Evolutionary conservation across 2,888 invertebrate genomes (phyloP), one percentile per base, ranked within the genome.

Genomic region (Cheilosia variabilis): DNA sequence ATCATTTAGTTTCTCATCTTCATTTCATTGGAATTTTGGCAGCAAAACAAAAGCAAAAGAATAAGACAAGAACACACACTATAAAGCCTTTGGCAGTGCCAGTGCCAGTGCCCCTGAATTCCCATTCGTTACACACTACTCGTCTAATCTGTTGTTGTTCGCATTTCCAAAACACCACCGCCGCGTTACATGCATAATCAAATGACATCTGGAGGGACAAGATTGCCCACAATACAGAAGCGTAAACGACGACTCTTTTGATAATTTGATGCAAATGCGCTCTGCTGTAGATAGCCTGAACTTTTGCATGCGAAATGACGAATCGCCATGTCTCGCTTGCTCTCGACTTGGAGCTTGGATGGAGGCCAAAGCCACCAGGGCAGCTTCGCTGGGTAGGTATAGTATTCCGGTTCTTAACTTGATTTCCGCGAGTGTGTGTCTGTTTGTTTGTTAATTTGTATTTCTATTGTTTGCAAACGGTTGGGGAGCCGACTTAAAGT

Each of bases 321-420:
- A 60, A 50, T 43, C 65, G 50, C 66, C 50, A 13, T 22, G 10
- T 22, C 19, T 10, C 50, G 13, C 45, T 50, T 66, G 31, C 53
- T 72, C 66, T 78, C 71, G 71, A 45, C 82, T 24, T 69, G 52
- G 7, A 27, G 41, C 15, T 41, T 2, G 2, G 13, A 17, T 57
- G 66, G 63, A 73, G 79, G 79, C 83, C 83, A 83, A 79, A 72
- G 78, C 68, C 83, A 71, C 55, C 62, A 71, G 50, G 37, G 50
- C 22, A 57, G 57, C 66, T 72, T 66, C n/a, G 60, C 72, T 73
- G 73, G 58, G 82, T 50, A 22, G 4, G 50, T 0, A 37, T 37
- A 22, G 50, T 60, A 84, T 80, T 86, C 86, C 86, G 86, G 86
- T 86, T 86, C 63, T 68, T 62, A 75, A 78, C 62, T 78, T 63